These are phyloP conservation scores for Drosophila suboccidentalis DNA, from an alignment of 2,888 invertebrate species.

Conservation along the genomic window DNA sequence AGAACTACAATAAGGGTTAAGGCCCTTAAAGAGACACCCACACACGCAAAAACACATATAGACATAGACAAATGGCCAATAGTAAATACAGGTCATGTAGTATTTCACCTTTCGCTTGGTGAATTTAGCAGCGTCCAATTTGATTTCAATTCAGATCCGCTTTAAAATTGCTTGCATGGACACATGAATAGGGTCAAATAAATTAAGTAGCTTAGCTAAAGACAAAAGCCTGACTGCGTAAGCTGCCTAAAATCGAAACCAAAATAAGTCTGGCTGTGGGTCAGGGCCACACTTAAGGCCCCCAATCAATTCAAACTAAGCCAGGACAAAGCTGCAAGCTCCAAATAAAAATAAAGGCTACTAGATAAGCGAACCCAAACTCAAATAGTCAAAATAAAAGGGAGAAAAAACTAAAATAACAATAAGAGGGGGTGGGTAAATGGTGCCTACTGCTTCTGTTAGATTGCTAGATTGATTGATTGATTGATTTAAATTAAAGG, in stretches of 20 bases:
- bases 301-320: slow-evolving; percentile 61
- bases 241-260: slow-evolving; percentile 64
- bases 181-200: slow-evolving; percentile 67
- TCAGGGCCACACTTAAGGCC: slow-evolving; percentile 36
- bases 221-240: slow-evolving; percentile 65
- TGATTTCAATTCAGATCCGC: slow-evolving; percentile 62
- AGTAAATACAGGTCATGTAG: slow-evolving; percentile 48
- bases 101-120: slow-evolving; percentile 33
- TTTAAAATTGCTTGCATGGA: slow-evolving; percentile 61
- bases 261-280: slow-evolving; percentile 37
- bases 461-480: slow-evolving; percentile 68
- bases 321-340: slow-evolving; percentile 48
- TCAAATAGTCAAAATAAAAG: slow-evolving; percentile 5
- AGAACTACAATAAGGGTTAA: slow-evolving; percentile 29
- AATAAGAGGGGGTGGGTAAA: slow-evolving; percentile 32
- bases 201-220: slow-evolving; percentile 75
- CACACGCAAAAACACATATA: background rate
- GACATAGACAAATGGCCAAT: slow-evolving; percentile 15
- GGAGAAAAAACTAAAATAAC: slow-evolving; percentile 60
- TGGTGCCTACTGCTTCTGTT: slow-evolving; percentile 35
- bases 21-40: slow-evolving; percentile 22
- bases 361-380: slow-evolving; percentile 56
- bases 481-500: slow-evolving; percentile 81
- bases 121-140: slow-evolving; percentile 38
- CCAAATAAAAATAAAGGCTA: slow-evolving; percentile 59